Conservation (phyloP, 2,888 invertebrate species). For the Hemicrepidius hirtus region DNA sequence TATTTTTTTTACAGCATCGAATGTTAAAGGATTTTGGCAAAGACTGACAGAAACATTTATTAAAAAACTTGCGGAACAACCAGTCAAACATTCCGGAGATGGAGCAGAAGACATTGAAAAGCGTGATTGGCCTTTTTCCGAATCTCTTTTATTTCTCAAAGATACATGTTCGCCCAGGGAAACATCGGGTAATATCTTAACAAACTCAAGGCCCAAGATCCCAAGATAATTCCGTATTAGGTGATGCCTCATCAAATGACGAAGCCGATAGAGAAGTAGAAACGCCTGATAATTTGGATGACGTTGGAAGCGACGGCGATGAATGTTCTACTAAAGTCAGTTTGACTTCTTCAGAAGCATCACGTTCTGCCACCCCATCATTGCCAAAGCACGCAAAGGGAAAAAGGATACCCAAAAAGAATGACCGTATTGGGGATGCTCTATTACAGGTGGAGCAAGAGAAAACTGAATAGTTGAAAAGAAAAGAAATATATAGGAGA, state of each 20-base stretch:
- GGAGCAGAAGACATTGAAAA: slow-evolving; percentile 9
- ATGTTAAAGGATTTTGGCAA: background rate
- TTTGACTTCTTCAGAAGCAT: too few relatives aligned
- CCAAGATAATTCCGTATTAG: too few relatives aligned
- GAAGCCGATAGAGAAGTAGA: too few relatives aligned
- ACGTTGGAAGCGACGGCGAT: too few relatives aligned
- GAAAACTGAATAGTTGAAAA: background rate
- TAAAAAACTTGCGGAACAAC: background rate
- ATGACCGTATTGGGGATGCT: background rate
- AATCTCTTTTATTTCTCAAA: slow-evolving; percentile 23
- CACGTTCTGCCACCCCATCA: background rate
- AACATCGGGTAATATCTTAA: background rate
- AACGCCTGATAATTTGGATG: too few relatives aligned
- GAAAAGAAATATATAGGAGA: background rate
- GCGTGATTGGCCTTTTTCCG: slow-evolving; percentile 21
- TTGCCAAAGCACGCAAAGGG: background rate
- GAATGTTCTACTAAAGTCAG: too few relatives aligned
- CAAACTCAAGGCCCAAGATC: background rate
- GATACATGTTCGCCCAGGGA: slow-evolving; percentile 7
- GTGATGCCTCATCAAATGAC: too few relatives aligned
- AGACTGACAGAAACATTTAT: background rate
- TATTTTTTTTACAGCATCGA: background rate
- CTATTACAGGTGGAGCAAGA: background rate
- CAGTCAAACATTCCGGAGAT: slow-evolving; percentile 1
- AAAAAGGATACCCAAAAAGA: background rate